A percentile compares a stretch with the other conserved stretches of the same genome.
Evolutionary conservation across 1,140 invertebrate genomes (phyloP).

Genomic region (Mamestra configurata): DNA sequence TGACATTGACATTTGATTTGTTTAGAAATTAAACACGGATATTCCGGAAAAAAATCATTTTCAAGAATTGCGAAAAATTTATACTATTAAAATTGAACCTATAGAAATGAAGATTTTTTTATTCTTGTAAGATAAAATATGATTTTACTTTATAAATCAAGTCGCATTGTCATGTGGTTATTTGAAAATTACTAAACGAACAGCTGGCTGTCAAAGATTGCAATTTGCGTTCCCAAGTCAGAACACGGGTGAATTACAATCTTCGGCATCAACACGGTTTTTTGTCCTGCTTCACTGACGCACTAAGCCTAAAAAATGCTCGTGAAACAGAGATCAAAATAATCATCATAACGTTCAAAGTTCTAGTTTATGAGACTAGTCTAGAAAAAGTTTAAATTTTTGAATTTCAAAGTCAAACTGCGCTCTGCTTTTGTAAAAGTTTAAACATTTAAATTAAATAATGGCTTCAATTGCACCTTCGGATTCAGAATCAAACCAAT

Average conservation of each 20-base stretch:
- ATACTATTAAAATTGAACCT: background rate
- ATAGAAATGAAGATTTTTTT: background rate
- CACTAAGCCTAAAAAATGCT: too few relatives aligned
- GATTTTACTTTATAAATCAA: too few relatives aligned
- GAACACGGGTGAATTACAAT: background rate
- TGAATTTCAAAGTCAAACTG: background rate
- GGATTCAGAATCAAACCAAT: conserved; percentile 83
- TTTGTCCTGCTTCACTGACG: too few relatives aligned
- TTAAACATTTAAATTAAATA: background rate
- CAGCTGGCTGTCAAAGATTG: background rate
- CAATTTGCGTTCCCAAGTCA: background rate
- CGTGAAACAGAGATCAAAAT: background rate
- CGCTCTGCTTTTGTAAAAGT: background rate
- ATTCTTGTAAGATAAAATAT: too few relatives aligned
- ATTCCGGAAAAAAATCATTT: background rate
- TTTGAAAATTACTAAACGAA: conserved; percentile 1
- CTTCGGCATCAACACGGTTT: background rate
- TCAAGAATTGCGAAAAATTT: background rate
- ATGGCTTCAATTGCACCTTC: conserved; percentile 77
- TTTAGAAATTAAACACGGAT: conserved; percentile 30
- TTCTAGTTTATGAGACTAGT: background rate
- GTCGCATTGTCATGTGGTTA: too few relatives aligned
- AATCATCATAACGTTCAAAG: background rate
- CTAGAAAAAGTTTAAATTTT: background rate
- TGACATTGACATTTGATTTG: conserved; percentile 56